Evolutionary conservation across 2,888 invertebrate genomes (phyloP), one percentile per base, ranked within the genome.

Genomic region (Zele albiditarsus): DNA sequence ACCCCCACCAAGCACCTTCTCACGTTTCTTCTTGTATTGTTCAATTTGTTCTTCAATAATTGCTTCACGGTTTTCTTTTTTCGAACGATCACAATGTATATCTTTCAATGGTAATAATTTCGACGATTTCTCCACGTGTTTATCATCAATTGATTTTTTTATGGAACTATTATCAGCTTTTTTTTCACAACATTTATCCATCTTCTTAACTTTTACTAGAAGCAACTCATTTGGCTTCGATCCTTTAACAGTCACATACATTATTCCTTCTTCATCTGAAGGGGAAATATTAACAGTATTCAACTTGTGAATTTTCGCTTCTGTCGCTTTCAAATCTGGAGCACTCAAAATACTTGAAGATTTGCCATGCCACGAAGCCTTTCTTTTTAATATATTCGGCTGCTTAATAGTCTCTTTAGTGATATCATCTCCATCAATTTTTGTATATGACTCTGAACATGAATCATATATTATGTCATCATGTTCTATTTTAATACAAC

Each of bases 211-310:
- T 78, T 89, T 89, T 1, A 89, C 88, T 27, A 89, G 79, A 31
- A 89, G 80, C 75, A 89, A 71, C 79, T 89, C 89, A 75, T 89
- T 89, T 0, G 89, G 89, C 38, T 86, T 89, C 0, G 86, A 82
- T 25, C 89, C 89, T 60, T 89, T 88, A 3, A 89, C 86, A 31
- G 89, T 88, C 27, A 89, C 88, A 57, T 89, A 89, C 88, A 89
- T 89, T 42, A 89, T 85, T 16, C 89, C 89, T 69, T 88, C 85
- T 76, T 89, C 86, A 31, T 85, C 81, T n/a, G 81, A 79, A 12
- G 77, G 82, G 14, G 81, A 77, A 25, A 86, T 81, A 46, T 79
- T 88, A 20, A 87, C 70, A 0, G 86, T 82, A 78, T 86, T 86
- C 27, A 88, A 77, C 78, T 85, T 87, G 77, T 84, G 87, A 62